Conservation (phyloP, 2,113 vertebrate genomes). For the Calypte anna region DNA sequence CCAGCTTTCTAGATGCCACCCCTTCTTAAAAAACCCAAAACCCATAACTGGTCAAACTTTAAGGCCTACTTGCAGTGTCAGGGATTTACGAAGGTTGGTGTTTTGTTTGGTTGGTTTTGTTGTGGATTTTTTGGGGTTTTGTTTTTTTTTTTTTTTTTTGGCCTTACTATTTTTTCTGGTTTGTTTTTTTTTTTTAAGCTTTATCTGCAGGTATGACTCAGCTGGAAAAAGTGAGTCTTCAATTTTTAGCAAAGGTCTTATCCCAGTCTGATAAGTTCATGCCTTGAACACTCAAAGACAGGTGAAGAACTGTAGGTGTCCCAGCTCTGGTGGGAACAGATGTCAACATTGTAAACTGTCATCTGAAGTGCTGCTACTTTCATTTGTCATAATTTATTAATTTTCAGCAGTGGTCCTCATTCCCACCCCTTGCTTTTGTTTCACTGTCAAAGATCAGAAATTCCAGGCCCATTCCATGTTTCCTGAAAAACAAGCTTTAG, state of each 20-base stretch:
- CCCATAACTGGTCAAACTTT: neutral
- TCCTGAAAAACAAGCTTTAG: neutral
- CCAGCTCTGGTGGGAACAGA: neutral
- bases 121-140: neutral
- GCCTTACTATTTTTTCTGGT: neutral
- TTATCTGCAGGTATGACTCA: conserved; percentile 39
- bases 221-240: conserved; percentile 30
- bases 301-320: neutral
- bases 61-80: neutral
- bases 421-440: neutral
- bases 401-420: neutral
- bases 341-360: rapidly evolving
- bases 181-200: neutral
- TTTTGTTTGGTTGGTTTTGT: neutral
- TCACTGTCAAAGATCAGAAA: neutral
- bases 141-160: neutral
- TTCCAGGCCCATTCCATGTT: neutral
- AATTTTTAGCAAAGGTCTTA: conserved; percentile 12
- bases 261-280: neutral
- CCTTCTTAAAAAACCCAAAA: neutral
- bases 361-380: neutral
- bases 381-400: neutral
- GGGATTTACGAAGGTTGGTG: neutral
- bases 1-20: neutral
- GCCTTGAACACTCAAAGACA: neutral